A percentile compares a stretch with the other conserved stretches of the same genome.
Evolutionary conservation across 2,113 vertebrate species (phyloP).

Genomic region (Rhodinocichla rosea): DNA sequence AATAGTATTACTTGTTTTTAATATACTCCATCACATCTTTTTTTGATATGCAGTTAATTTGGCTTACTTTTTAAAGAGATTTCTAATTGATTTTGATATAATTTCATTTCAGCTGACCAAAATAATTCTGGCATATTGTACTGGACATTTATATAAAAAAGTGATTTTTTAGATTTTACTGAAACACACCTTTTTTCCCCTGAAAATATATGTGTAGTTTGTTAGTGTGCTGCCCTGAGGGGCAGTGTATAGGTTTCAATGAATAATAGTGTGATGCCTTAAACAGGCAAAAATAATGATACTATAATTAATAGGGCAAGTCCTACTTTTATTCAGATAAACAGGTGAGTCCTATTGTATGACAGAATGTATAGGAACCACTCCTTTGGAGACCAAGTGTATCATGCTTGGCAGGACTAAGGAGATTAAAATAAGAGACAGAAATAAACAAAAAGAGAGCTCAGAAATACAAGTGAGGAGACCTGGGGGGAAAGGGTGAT

Average conservation of each 20-base stretch:
- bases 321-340: not conserved
- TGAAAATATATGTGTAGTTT: not conserved
- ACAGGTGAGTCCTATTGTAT: not conserved
- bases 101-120: not conserved
- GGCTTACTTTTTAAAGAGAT: not conserved
- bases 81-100: not conserved
- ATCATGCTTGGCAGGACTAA: conserved; percentile 18
- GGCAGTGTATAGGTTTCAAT: not conserved
- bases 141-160: not conserved
- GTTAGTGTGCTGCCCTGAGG: not conserved
- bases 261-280: not conserved
- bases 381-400: conserved; percentile 5
- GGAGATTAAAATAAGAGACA: conserved; percentile 25
- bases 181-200: not conserved
- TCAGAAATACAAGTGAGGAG: not conserved
- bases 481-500: not conserved
- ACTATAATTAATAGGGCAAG: conserved; percentile 9
- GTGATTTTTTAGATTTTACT: not conserved
- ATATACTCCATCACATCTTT: not conserved
- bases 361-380: not conserved
- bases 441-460: conserved; percentile 41
- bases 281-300: conserved; percentile 12
- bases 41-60: not conserved
- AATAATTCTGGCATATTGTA: not conserved
- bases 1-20: not conserved